phyloP scores from a whole-genome alignment of 2,888 invertebrate genomes.

The Synanthedon andrenaeformis region DNA sequence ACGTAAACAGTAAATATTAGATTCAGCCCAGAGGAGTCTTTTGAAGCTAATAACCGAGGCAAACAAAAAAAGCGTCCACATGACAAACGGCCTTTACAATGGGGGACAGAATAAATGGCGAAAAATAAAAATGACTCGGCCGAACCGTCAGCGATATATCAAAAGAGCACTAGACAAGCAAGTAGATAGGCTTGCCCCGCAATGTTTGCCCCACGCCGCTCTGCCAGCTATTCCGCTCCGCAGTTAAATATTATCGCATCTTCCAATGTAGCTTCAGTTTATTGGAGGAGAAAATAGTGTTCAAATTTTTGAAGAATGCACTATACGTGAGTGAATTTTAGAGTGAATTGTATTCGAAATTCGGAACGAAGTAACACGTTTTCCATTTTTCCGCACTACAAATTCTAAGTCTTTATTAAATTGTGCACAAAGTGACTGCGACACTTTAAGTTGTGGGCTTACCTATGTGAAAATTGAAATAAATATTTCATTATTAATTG shows the following conservation, averaged over 20 bases:
- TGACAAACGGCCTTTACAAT: conserved; percentile 1
- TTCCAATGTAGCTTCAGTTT: neutral
- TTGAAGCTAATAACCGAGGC: neutral
- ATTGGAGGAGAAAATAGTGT: no score
- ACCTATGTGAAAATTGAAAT: neutral
- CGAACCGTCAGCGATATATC: conserved; percentile 6
- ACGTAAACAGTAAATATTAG: neutral
- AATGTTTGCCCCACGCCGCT: neutral
- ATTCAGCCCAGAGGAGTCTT: neutral
- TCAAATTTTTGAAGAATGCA: no score
- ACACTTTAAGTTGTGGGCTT: neutral
- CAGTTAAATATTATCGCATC: conserved; percentile 5
- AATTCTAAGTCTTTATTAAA: no score
- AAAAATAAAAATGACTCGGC: neutral
- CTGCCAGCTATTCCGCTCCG: conserved; percentile 3
- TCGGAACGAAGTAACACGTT: no score
- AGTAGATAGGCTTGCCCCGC: conserved; percentile 1
- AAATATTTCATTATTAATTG: no score
- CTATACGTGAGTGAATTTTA: no score
- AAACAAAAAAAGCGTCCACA: neutral
- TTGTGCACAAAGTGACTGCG: no score
- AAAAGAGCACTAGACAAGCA: conserved; percentile 3
- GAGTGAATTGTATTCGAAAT: no score
- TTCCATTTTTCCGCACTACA: no score
- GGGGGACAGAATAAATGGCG: conserved; percentile 2